Conservation (phyloP, 2,797 vertebrate genomes). For the Forpus xanthops region DNA sequence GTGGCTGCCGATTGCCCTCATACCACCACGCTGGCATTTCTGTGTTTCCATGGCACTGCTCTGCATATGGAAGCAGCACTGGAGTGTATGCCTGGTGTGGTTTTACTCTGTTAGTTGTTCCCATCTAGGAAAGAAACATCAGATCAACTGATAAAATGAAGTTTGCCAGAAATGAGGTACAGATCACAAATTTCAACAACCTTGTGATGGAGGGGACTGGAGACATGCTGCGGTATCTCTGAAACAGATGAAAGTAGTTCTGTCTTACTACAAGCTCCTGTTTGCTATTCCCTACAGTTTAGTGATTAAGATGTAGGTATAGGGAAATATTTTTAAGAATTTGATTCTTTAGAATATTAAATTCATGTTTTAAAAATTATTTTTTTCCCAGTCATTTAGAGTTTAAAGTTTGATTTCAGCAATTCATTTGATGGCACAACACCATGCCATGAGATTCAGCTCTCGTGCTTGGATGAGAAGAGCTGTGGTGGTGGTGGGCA, state of each 20-base stretch:
- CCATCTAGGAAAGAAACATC: conserved; percentile 34
- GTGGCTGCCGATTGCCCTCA: conserved; percentile 42
- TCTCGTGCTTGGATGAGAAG: not conserved
- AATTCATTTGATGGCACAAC: not conserved
- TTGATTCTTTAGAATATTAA: not conserved
- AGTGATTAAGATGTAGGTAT: not conserved
- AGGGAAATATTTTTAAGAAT: not conserved
- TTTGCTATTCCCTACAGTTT: not conserved
- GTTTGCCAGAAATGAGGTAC: conserved; percentile 38
- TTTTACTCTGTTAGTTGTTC: conserved; percentile 38
- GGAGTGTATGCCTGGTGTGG: not conserved
- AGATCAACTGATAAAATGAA: conserved; percentile 9
- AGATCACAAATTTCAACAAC: not conserved
- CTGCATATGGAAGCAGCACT: conserved; percentile 50
- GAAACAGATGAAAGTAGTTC: not conserved
- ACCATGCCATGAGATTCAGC: accelerated
- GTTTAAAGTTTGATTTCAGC: not conserved
- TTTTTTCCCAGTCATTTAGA: not conserved
- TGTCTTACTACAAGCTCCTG: not conserved
- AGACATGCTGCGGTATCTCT: not conserved
- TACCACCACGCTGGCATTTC: not conserved
- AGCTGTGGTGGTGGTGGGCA: not conserved
- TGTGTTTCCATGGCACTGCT: conserved; percentile 73
- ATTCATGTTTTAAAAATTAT: not conserved
- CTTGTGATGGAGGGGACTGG: not conserved